Percentiles rank a stretch among this genome's conserved stretches.
Conservation (phyloP, 2,888 invertebrate species). For the Bellardia bayeri region DNA sequence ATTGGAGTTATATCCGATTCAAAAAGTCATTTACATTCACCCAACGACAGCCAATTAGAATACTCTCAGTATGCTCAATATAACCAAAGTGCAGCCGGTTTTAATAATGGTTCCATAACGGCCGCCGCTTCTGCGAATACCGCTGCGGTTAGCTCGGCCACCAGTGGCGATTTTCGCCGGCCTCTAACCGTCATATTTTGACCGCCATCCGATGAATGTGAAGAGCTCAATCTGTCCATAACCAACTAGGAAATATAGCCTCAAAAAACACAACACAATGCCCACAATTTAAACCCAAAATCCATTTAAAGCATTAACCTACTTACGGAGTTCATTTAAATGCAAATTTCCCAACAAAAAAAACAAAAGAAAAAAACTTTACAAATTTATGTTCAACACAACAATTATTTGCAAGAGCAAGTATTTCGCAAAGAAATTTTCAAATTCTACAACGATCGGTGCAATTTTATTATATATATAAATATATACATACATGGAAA, state of each 20-base stretch:
- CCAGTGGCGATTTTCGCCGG: slow-evolving; percentile 82
- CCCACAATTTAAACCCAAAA: neutral
- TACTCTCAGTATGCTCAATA: slow-evolving; percentile 82
- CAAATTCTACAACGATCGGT: slow-evolving; percentile 79
- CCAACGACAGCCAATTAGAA: slow-evolving; percentile 82
- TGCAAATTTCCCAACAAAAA: no score
- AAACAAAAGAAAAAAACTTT: no score
- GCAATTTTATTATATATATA: slow-evolving; percentile 77
- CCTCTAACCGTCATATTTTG: slow-evolving; percentile 84
- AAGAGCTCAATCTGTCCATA: slow-evolving; percentile 82
- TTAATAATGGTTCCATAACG: slow-evolving; percentile 63
- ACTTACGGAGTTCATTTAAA: no score
- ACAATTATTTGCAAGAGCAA: no score
- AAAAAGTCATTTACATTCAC: slow-evolving; percentile 82
- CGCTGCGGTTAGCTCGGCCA: slow-evolving; percentile 73
- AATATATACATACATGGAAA: slow-evolving; percentile 35
- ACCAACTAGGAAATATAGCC: slow-evolving; percentile 76
- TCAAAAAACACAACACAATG: neutral
- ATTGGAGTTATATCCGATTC: slow-evolving; percentile 76
- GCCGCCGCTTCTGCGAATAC: slow-evolving; percentile 66
- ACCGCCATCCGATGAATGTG: slow-evolving; percentile 82
- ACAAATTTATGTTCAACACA: no score
- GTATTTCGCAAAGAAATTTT: neutral
- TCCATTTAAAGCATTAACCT: no score
- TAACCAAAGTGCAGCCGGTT: slow-evolving; percentile 75